Evolutionary conservation across 2,113 vertebrate genomes (phyloP).

Genomic region (Hemichromis elongatus): DNA sequence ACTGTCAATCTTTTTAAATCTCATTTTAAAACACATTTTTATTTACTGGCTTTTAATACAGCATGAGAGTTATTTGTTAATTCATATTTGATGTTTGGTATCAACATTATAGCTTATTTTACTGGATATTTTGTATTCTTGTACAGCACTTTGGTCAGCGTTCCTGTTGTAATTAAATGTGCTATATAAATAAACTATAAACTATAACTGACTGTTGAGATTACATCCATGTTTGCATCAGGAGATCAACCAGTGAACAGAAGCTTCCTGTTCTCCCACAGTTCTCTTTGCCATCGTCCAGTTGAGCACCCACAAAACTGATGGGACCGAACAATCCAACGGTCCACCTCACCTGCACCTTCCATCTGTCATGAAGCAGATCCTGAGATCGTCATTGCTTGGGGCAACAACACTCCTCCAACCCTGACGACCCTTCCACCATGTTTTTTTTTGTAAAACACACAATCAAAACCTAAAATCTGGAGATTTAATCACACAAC

Average conservation of each 20-base stretch:
- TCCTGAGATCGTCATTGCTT: rapidly evolving
- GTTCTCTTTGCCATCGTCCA: not conserved
- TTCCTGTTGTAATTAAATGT: too few relatives aligned
- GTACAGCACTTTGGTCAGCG: too few relatives aligned
- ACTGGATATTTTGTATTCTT: too few relatives aligned
- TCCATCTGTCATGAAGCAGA: not conserved
- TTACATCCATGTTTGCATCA: too few relatives aligned
- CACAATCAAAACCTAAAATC: not conserved
- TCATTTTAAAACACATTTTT: too few relatives aligned
- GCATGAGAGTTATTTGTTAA: too few relatives aligned
- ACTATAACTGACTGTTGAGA: too few relatives aligned
- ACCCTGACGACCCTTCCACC: not conserved
- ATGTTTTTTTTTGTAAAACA: not conserved
- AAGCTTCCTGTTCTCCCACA: not conserved
- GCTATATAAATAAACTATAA: too few relatives aligned
- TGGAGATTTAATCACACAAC: not conserved
- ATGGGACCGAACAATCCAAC: not conserved
- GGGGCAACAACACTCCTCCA: not conserved
- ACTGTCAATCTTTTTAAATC: too few relatives aligned
- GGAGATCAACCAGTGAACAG: not conserved
- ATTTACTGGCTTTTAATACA: too few relatives aligned
- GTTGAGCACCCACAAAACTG: not conserved
- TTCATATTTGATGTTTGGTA: too few relatives aligned
- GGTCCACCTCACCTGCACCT: not conserved
- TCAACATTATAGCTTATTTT: too few relatives aligned